Percentiles rank a stretch among this genome's conserved stretches.
Conservation (phyloP, 2,797 vertebrate species). For the Luscinia megarhynchos region DNA sequence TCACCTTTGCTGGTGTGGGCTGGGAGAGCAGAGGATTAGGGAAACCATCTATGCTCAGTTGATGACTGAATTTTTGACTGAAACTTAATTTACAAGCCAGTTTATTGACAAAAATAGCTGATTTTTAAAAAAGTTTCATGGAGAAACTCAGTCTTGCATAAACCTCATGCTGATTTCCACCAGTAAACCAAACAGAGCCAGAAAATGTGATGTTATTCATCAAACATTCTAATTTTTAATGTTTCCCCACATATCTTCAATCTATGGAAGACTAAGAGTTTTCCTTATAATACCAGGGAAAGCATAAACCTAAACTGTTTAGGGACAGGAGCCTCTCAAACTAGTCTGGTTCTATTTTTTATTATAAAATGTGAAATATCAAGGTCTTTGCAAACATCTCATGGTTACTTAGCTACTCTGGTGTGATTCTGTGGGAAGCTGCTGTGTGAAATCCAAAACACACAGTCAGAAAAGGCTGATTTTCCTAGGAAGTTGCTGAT, state of each 20-base stretch:
- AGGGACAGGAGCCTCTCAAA: neutral
- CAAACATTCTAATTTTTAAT: neutral
- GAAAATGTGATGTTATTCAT: neutral
- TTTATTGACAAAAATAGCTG: neutral
- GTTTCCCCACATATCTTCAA: neutral
- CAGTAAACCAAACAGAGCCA: neutral
- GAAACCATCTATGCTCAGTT: fast-evolving
- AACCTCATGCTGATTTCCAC: neutral
- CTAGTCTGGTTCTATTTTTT: neutral
- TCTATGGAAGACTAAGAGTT: neutral
- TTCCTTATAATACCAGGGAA: neutral
- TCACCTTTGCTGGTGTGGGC: neutral
- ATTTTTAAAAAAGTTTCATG: neutral
- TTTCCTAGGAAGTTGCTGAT: neutral
- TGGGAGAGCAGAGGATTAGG: neutral
- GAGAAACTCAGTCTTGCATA: neutral
- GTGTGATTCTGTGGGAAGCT: neutral
- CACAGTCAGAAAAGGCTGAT: neutral
- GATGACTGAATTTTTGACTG: neutral
- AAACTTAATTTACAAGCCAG: neutral
- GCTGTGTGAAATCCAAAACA: neutral
- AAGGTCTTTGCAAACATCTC: neutral
- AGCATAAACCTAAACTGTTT: neutral
- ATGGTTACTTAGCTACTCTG: neutral
- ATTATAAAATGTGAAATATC: neutral